Evolutionary conservation across 2,888 invertebrate genomes (phyloP).

Genomic region (Diarsia dahlii): DNA sequence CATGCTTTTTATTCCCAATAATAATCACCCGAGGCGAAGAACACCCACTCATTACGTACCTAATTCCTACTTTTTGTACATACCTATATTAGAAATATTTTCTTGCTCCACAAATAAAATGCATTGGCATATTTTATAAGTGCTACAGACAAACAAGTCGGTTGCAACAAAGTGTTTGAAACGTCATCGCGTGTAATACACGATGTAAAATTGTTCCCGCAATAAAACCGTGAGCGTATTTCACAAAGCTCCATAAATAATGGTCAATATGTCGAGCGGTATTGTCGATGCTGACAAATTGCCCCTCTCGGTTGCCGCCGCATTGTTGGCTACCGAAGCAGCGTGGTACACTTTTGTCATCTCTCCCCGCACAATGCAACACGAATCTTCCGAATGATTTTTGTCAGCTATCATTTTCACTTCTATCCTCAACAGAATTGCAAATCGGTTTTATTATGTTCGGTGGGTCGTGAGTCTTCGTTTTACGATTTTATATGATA

Average conservation of each 20-base stretch:
- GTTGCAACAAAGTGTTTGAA: constrained; percentile 82
- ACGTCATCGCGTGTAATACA: constrained; percentile 87
- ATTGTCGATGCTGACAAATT: constrained; percentile 91
- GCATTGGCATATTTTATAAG: constrained; percentile 51
- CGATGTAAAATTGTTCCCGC: constrained; percentile 87
- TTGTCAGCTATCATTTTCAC: constrained; percentile 89
- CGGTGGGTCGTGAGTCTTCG: constrained; percentile 79
- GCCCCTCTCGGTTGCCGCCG: constrained; percentile 85
- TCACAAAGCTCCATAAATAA: constrained; percentile 89
- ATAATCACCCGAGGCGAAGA: constrained; percentile 47
- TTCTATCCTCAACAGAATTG: constrained; percentile 80
- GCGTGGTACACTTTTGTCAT: constrained; percentile 81
- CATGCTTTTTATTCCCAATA: constrained; percentile 68
- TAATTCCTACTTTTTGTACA: constrained; percentile 58
- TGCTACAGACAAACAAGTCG: constrained; percentile 60
- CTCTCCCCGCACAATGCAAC: constrained; percentile 79
- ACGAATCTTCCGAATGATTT: constrained; percentile 82
- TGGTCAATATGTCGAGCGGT: constrained; percentile 89
- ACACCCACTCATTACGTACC: constrained; percentile 56
- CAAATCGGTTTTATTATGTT: constrained; percentile 86
- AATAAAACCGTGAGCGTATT: constrained; percentile 86
- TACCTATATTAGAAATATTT: constrained; percentile 47
- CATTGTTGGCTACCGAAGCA: constrained; percentile 86
- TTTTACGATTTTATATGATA: constrained; percentile 83
- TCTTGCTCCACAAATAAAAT: constrained; percentile 37